These are phyloP conservation scores for Physocephala rufipes DNA, from an alignment of 2,888 invertebrate genomes.

Conservation along the genomic window DNA sequence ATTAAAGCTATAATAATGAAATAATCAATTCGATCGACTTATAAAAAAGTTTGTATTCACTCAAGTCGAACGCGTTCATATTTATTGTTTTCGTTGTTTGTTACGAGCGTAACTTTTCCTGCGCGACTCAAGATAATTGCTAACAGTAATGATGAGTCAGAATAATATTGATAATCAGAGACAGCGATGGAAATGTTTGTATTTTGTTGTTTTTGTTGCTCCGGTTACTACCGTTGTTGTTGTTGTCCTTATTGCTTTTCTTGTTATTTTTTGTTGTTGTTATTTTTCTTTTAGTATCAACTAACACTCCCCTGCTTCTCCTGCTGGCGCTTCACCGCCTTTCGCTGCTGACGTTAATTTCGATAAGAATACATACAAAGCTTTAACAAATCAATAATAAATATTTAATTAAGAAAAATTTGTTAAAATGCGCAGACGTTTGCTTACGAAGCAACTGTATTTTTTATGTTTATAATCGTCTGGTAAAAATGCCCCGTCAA, in stretches of 20 bases:
- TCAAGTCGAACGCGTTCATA: slow-evolving; percentile 23
- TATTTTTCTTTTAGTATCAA: too few relatives aligned
- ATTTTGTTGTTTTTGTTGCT: slow-evolving; percentile 6
- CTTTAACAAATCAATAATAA: slow-evolving; percentile 41
- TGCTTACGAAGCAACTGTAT: neutral
- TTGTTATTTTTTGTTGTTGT: too few relatives aligned
- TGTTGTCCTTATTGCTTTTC: slow-evolving; percentile 2
- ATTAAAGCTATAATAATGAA: slow-evolving; percentile 11
- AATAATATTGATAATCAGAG: slow-evolving; percentile 34
- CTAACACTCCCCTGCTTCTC: too few relatives aligned
- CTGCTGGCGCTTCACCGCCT: too few relatives aligned
- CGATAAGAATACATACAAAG: slow-evolving; percentile 37
- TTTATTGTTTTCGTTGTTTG: slow-evolving; percentile 18
- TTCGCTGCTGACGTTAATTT: slow-evolving; percentile 30
- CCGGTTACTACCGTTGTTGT: neutral
- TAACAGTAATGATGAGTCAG: slow-evolving; percentile 36
- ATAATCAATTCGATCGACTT: slow-evolving; percentile 16
- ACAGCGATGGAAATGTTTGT: neutral
- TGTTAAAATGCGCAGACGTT: slow-evolving; percentile 16
- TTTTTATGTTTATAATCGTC: too few relatives aligned
- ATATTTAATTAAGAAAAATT: slow-evolving; percentile 41
- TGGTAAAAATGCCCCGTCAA: too few relatives aligned
- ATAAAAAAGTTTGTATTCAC: slow-evolving; percentile 17
- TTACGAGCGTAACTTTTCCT: neutral
- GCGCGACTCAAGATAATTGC: slow-evolving; percentile 4